Evolutionary conservation across 1,140 invertebrate genomes (phyloP).

Genomic region (Nomia melanderi): DNA sequence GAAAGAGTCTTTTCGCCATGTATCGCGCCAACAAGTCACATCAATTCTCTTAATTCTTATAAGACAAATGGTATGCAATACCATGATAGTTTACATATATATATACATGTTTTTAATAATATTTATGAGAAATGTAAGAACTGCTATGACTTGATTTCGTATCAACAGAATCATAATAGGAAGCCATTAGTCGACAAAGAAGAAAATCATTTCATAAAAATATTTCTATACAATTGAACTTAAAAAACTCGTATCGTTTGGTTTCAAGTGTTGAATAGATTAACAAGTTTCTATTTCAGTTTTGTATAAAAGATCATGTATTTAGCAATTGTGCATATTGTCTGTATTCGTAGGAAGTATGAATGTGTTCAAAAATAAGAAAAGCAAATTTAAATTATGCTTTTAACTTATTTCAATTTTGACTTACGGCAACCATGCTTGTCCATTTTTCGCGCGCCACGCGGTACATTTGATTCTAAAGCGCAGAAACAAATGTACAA

Average conservation of each 20-base stretch:
- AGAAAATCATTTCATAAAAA: conserved; percentile 44
- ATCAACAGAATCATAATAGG: conserved; percentile 39
- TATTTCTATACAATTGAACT: conserved; percentile 3
- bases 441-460: conserved; percentile 35
- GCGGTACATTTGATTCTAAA: conserved; percentile 68
- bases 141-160: conserved; percentile 48
- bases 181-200: conserved; percentile 50
- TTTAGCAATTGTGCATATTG: conserved; percentile 2
- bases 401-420: conserved; percentile 35
- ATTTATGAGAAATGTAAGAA: conserved; percentile 19
- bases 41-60: conserved; percentile 43
- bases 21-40: conserved; percentile 57
- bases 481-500: conserved; percentile 73
- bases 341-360: neutral
- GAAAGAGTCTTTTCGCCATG: conserved; percentile 27
- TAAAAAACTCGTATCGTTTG: neutral
- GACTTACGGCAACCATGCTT: conserved; percentile 52
- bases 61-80: neutral
- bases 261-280: neutral
- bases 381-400: neutral
- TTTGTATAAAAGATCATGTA: conserved; percentile 11
- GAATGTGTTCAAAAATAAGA: neutral
- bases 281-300: conserved; percentile 2
- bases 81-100: neutral
- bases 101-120: neutral